Conservation (phyloP, 2,888 invertebrate species). For the Aquatica leii region DNA sequence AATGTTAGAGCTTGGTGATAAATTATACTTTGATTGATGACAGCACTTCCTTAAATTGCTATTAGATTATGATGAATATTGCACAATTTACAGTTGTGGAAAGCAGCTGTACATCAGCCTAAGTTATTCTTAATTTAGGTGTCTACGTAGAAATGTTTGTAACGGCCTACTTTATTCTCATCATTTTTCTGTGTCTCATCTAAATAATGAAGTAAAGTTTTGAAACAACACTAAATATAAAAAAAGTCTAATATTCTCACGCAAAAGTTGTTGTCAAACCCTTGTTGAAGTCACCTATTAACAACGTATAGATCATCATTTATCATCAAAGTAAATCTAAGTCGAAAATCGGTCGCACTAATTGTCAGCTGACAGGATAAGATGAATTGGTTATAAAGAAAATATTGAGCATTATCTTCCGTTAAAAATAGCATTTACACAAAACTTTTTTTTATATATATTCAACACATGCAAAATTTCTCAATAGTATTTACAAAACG, state of each 20-base stretch:
- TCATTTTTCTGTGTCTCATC: conserved; percentile 13
- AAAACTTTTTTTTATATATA: not conserved
- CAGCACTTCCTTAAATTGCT: conserved; percentile 47
- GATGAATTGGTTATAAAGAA: conserved; percentile 24
- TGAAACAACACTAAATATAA: conserved; percentile 12
- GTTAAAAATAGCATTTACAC: not conserved
- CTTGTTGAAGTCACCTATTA: conserved; percentile 13
- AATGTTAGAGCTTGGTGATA: conserved; percentile 41
- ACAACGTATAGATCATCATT: conserved; percentile 32
- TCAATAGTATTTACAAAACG: conserved; percentile 26
- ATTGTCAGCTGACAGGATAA: conserved; percentile 28
- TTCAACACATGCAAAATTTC: conserved; percentile 16
- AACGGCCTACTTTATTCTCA: conserved; percentile 9
- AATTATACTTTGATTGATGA: conserved; percentile 49
- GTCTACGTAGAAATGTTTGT: conserved; percentile 18
- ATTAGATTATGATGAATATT: conserved; percentile 45
- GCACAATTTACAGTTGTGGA: conserved; percentile 36
- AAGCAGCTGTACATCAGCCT: conserved; percentile 33
- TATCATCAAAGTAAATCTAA: conserved; percentile 34
- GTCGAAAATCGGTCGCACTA: conserved; percentile 23
- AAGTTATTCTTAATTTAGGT: conserved; percentile 32
- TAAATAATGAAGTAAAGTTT: conserved; percentile 10
- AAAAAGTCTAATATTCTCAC: conserved; percentile 2
- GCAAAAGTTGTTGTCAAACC: conserved; percentile 10
- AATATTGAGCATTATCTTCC: not conserved